Evolutionary conservation across 2,113 vertebrate genomes (phyloP), one percentile per base, ranked within the genome.

Genomic region (Suncus etruscus): DNA sequence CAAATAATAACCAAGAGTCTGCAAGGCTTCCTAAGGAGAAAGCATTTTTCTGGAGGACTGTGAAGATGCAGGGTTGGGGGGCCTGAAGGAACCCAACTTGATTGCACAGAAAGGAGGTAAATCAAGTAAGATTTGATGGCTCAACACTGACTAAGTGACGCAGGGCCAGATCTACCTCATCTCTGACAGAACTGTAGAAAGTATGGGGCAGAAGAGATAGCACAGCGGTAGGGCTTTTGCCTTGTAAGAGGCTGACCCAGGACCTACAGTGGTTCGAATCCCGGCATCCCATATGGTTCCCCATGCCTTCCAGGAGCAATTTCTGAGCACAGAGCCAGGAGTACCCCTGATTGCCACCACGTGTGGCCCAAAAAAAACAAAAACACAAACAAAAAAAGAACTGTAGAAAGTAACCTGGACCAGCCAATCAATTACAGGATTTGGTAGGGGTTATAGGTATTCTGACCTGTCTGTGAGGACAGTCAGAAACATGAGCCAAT

Each of bases 1-100:
- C 89, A 20, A 75, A 89, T 4, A 72, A 48, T 76, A 84, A 74
- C 68, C 48, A 89, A 70, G 31, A 15, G 16, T 79, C 47, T 68
- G 6, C n/a, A 93, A 85, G 73, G 25, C 66, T 73, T 87, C 29
- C 47, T 18, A 83, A 72, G 50, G 10, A 86, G 32, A 65, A 91
- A 22, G 22, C 12, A 0, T 47, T 76, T 66, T 68, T 58, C 47
- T 83, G 29, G 66, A 90, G 29, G 77, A 18, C 86, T 65, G 75
- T 72, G 78, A 78, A 24, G 58, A 83, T 74, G 15, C n/a, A 91
- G 68, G 54, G 66, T 69, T 15, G 86, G 29, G 20, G 22, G 22
- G 54, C 6, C 31, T 51, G 9, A 11, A 15, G 25, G 48, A 63
- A 83, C 11, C 14, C 65, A 87, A 84, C 1, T 73, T 73, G 63